A percentile compares a stretch with the other conserved stretches of the same genome.
Conservation (phyloP, 2,888 invertebrate species). For the Strigamia crassipes region DNA sequence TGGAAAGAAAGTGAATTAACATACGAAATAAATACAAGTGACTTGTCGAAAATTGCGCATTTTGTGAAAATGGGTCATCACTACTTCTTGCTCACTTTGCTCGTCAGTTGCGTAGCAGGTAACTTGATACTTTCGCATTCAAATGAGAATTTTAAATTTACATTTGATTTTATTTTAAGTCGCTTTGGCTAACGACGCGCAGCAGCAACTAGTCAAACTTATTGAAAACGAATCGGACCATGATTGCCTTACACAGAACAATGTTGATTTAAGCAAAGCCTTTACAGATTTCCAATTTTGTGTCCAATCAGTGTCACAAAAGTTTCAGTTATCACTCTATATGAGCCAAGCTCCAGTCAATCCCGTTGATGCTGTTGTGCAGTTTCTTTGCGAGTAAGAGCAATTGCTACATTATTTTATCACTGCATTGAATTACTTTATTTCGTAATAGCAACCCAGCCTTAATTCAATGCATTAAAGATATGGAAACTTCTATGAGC, state of each 20-base stretch:
- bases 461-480: background rate
- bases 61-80: background rate
- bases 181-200: background rate
- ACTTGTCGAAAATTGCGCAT: background rate
- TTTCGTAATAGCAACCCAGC: background rate
- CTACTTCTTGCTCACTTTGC: background rate
- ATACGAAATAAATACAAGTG: background rate
- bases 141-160: too few relatives aligned
- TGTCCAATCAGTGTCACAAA: background rate
- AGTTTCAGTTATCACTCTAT: background rate
- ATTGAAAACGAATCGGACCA: conserved; percentile 18
- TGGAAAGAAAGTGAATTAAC: background rate
- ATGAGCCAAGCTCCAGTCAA: background rate
- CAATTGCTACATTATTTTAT: background rate
- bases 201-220: background rate
- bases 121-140: background rate
- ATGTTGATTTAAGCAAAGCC: background rate
- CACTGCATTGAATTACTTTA: background rate
- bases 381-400: conserved; percentile 7
- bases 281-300: background rate
- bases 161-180: background rate
- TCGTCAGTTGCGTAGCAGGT: background rate
- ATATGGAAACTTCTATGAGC: background rate
- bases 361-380: background rate
- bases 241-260: background rate